Evolutionary conservation across 30 jellyfish, hydroid and myxozoan genomes (phyloP), one percentile per base, ranked within the genome.

Genomic region (Turritopsis dohrnii): DNA sequence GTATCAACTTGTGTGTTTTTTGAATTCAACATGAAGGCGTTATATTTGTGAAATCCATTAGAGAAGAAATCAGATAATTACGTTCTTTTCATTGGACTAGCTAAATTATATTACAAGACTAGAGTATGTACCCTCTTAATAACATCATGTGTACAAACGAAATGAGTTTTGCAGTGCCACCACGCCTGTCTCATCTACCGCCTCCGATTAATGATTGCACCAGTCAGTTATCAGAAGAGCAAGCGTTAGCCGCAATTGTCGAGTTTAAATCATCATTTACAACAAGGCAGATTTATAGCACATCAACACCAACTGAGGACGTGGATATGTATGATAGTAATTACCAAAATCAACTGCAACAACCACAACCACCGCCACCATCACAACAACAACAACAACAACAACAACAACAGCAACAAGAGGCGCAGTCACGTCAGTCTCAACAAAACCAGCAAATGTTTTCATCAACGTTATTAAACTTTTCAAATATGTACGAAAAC

Each of bases 101-200:
- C 5, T 41, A 41, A 41, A 41, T 41, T 41, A 41, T 41, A 41
- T 41, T 41, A 41, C 60, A 41, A 41, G 60, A 41, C 5, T 3
- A 41, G 60, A 41, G 60, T 19, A 69, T 69, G 77, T 69, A 69
- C 30, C 31, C 30, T 69, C 77, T 23, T 27, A 69, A 69, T 69
- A 69, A 69, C 30, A 41, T 41, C 60, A 69, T 69, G 77, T 27
- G 28, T 69, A 69, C 77, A n/a, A 27, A 69, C 19, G 77, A 69
- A 69, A 69, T 85, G 41, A 77, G 87, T 84, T 76, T 89, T 76
- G 83, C 72, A 79, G 87, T 83, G 25, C 97, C 97, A 19, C 97
- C 97, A 54, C 69, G 97, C 72, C 90, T 91, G 20, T 84, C 97
- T 21, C 97, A 91, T 84, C 69, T 89, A 91, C 97, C 97, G 53